Evolutionary conservation across 2,113 vertebrate genomes (phyloP), one percentile per base, ranked within the genome.

Genomic region (Potamarius usumacintae): DNA sequence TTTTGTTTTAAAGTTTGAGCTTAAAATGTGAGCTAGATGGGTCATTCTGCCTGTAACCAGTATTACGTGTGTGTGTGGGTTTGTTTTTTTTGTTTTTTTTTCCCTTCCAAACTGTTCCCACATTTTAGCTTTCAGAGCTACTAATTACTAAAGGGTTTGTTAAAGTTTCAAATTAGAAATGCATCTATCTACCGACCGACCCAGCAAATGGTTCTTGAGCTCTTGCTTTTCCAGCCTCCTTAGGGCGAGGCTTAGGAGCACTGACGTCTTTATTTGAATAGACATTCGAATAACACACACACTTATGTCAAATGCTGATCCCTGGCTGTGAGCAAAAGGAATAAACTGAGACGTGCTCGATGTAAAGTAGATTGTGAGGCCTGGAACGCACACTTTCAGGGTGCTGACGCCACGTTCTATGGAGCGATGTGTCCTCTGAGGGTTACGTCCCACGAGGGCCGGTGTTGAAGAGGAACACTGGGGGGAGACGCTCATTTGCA

Each of bases 401-500:
- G 14, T 10, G 42, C 72, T 72, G 83, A 71, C 52, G 5, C 14
- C n/a, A 2, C 14, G 1, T 86, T 87, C 80, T 57, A 83, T 62
- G 72, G 52, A 84, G 34, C 65, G 34, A 15, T 14, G 12, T 42
- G 63, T 89, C 90, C 82, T 89, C 57, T 62, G 89, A 87, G 90
- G 76, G 81, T 85, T 62, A 34, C 48, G 17, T 63, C 72, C 63
- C 69, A 58, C 71, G 14, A 50, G 18, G 55, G 55, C 78, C 62
- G 34, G 53, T 53, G 71, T 55, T 7, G 14, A 17, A 52, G 81
- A 85, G 82, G 10, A 82, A 25, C 65, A 86, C 60, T 80, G 84
- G 72, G 65, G 60, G 85, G 60, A 42, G 42, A 81, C 10, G 52
- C 82, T 74, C n/a, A 82, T 86, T 84, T 81, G 71, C 89, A 89